These are phyloP conservation scores for Motacilla tschutschensis DNA, from an alignment of 2,113 vertebrate species.

Conservation along the genomic window DNA sequence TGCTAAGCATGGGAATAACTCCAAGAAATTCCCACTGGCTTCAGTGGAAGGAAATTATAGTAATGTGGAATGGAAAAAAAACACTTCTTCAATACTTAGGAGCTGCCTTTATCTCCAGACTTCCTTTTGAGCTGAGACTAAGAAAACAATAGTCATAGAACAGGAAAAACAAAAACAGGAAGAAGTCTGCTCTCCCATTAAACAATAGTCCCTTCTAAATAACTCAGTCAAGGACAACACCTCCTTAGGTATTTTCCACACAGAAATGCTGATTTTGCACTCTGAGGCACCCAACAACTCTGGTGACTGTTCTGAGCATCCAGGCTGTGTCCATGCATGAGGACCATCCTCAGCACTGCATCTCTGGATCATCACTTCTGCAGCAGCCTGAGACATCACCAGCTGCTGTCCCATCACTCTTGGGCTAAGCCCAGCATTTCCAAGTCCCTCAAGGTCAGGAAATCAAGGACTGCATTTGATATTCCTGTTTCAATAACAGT, in stretches of 20 bases:
- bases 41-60: not conserved
- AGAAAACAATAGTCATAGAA: not conserved
- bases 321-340: rapidly evolving
- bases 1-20: not conserved
- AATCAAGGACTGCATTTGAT: not conserved
- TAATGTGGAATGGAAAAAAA: not conserved
- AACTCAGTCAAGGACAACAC: rapidly evolving
- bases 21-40: not conserved
- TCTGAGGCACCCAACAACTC: rapidly evolving
- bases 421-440: not conserved
- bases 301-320: rapidly evolving
- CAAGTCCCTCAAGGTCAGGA: not conserved
- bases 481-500: not conserved
- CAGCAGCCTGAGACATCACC: not conserved
- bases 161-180: not conserved
- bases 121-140: not conserved
- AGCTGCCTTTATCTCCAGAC: not conserved
- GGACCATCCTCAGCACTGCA: rapidly evolving
- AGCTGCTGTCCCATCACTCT: not conserved
- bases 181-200: not conserved
- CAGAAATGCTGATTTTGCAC: not conserved
- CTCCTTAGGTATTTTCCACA: not conserved
- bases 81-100: not conserved
- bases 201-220: not conserved
- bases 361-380: not conserved